Evolutionary conservation across 2,113 vertebrate species (phyloP), one percentile per base, ranked within the genome.

Genomic region (Phoenicopterus ruber): DNA sequence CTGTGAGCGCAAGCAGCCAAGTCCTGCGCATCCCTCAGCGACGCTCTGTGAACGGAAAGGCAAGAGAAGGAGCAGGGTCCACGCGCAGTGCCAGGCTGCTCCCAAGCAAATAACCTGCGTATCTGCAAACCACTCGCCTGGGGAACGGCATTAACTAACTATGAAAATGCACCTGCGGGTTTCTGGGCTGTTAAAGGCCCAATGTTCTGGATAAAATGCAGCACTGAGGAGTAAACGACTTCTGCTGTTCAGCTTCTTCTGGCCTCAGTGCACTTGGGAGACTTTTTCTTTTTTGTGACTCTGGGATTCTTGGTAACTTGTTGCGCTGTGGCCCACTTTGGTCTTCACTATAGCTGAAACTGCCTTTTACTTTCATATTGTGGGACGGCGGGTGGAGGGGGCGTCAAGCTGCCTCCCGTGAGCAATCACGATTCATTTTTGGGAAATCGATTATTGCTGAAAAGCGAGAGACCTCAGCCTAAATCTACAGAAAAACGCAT

Each of bases 201-300:
- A 91, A 71, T 94, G 91, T 91, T 85, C 54, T 80, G 95, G 74
- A 94, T 95, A 95, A 95, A 94, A 88, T 78, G 93, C 82, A 88
- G 55, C 62, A 47, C 32, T 72, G 85, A 93, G 66, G 63, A 93
- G 77, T 80, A 47, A 76, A 69, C 0, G 9, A 50, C 21, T 94
- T 90, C 22, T 95, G 67, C 74, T 91, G 38, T 44, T 95, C 91
- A 85, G 89, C 81, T 90, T 40, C 78, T 82, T 80, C 44, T 17
- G 49, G 77, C 66, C 61, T 80, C 66, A 42, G 54, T 7, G 44
- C 49, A 24, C 70, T 36, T 47, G 10, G 38, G 86, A 73, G 31
- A 58, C 5, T 58, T 89, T 73, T 89, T 73, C 14, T 63, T 49
- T 4, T 77, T 59, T 46, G 22, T 74, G 61, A 28, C 31, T 61